phyloP scores from a whole-genome alignment of 2,113 vertebrate species.

The Sapayoa aenigma region DNA sequence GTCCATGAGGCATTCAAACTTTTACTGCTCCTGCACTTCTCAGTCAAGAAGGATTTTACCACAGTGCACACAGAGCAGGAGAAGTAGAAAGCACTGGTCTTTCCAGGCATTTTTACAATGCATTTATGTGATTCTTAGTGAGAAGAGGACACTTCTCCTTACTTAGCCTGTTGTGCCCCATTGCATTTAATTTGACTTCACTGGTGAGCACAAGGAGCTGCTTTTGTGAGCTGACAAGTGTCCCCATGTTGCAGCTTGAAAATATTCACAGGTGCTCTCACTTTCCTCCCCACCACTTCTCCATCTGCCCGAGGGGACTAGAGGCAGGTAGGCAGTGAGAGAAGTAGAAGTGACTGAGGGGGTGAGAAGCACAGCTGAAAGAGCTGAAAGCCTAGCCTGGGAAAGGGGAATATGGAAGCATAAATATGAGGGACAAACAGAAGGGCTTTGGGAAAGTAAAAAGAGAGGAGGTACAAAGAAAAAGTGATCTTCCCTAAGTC shows the following conservation, averaged over 20 bases:
- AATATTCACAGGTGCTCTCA: not conserved
- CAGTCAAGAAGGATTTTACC: fast-evolving
- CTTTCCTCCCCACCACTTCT: not conserved
- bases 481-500: not conserved
- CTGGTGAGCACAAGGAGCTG: not conserved
- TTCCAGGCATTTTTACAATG: not conserved
- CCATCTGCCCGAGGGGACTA: not conserved
- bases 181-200: not conserved
- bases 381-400: not conserved
- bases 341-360: not conserved
- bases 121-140: not conserved
- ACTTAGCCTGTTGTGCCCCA: not conserved
- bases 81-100: not conserved
- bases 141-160: not conserved
- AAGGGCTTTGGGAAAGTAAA: not conserved
- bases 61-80: fast-evolving
- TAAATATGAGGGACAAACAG: not conserved
- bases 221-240: not conserved
- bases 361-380: not conserved
- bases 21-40: not conserved
- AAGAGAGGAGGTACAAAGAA: not conserved
- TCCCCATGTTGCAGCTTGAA: not conserved
- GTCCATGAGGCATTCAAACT: not conserved
- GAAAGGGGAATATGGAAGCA: not conserved
- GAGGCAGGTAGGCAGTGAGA: not conserved